Base-by-base conservation (phyloP, 64 coral and sea anemone genomes). In the Astreopora myriophthalma region DNA sequence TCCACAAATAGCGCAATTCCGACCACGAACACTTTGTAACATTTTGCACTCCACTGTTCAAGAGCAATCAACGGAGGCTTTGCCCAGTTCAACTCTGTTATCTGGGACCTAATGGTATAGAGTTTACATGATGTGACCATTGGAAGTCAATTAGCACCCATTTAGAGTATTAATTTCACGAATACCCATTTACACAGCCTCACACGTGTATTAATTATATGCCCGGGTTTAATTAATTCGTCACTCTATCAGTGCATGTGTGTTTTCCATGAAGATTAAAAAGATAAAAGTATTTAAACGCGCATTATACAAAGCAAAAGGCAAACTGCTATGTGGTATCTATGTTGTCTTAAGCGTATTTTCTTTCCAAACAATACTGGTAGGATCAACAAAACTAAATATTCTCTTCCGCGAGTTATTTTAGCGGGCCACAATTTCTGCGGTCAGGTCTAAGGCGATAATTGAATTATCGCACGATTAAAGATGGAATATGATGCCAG, bases 381-480 rank as follows among this genome's bases (percentile, higher is more conserved):
- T 20, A 83, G 33, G n/a, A 64, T 64, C 57, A 83, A 83, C 79
- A 83, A 63, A 58, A 64, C 30, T 31, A 37, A 38, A 83, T 38
- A 58, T 83, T 34, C 33, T 64, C 61, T 60, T 28, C 30, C 10
- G 55, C 16, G 30, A 83, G 52, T 25, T 28, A 64, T 83, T 83
- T 24, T 25, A 16, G 8, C 22, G 55, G 51, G 17, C 0, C 16
- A 37, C 14, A 26, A n/a, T 80, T 65, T 63, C 52, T 83, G 57
- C 33, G 57, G 57, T 83, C 39, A 34, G 11, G 29, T 60, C 79
- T 63, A 65, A 83, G 55, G 52, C 79, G 57, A 65, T 65, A 83
- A 65, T 83, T 83, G 31, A 83, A 83, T 83, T 83, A 83, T 83
- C 79, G 79, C 79, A 60, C 57, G 57, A 83, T 83, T 83, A 64